phyloP scores from a whole-genome alignment of 2,888 invertebrate genomes.

The Sicus ferrugineus region DNA sequence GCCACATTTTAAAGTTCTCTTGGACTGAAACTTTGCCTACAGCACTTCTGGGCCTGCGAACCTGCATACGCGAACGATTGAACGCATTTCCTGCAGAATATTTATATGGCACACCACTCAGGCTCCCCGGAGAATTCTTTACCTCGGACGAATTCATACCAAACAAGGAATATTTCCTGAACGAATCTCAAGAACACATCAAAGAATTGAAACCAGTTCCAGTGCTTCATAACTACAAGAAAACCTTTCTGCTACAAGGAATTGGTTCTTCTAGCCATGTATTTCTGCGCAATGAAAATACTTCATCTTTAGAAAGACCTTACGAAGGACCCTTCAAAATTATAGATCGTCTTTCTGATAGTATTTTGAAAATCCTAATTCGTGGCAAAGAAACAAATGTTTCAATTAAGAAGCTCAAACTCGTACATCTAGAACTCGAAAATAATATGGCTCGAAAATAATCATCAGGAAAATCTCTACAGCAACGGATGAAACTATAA shows the following conservation, averaged over 20 bases:
- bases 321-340: conserved; percentile 33
- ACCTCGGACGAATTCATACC: conserved; percentile 6
- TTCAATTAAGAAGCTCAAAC: conserved; percentile 31
- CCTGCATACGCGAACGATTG: background rate
- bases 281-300: conserved; percentile 29
- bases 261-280: conserved; percentile 29
- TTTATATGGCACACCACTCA: no score
- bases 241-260: conserved; percentile 28
- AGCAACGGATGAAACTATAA: background rate
- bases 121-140: conserved; percentile 36
- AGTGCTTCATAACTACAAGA: conserved; percentile 25
- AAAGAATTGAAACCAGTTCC: conserved; percentile 23
- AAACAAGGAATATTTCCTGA: conserved; percentile 25
- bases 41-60: conserved; percentile 3
- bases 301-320: conserved; percentile 23
- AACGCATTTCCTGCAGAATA: conserved; percentile 28
- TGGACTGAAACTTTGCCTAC: conserved; percentile 29
- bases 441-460: conserved; percentile 20
- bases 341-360: conserved; percentile 20
- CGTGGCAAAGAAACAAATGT: conserved; percentile 20
- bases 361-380: conserved; percentile 20
- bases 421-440: conserved; percentile 23
- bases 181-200: conserved; percentile 29
- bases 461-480: background rate
- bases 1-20: no score